Conservation (phyloP, 2,888 invertebrate species). For the Andrena fulva region DNA sequence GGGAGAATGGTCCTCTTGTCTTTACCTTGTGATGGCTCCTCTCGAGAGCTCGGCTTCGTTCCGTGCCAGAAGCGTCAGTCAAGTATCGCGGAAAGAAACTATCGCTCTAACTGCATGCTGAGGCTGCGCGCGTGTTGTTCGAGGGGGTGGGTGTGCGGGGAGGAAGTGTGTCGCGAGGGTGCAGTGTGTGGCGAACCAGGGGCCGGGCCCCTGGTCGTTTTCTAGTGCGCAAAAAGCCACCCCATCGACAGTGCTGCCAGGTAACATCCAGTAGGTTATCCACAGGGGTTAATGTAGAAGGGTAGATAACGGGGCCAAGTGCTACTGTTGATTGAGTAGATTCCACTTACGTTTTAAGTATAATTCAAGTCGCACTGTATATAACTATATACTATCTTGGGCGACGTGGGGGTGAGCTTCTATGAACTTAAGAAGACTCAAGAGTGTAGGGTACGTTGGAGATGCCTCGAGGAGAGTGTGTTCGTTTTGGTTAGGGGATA, state of each 20-base stretch:
- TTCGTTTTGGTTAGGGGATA: no score
- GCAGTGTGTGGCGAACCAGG: neutral
- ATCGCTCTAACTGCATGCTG: conserved; percentile 44
- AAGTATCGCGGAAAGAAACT: conserved; percentile 29
- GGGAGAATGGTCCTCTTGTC: conserved; percentile 35
- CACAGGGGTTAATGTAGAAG: no score
- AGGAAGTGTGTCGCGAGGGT: neutral
- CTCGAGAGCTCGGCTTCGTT: conserved; percentile 62
- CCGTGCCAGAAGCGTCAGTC: conserved; percentile 56
- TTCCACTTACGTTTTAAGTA: neutral
- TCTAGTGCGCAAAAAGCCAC: neutral
- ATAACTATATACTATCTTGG: no score
- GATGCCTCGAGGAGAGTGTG: no score
- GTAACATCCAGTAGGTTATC: no score
- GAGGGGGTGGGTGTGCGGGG: neutral
- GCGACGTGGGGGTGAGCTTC: no score
- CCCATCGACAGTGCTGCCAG: conserved; percentile 1
- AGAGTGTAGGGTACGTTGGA: no score
- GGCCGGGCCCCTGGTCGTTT: neutral
- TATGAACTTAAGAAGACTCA: no score
- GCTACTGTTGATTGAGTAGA: conserved; percentile 15
- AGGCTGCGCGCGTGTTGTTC: conserved; percentile 45
- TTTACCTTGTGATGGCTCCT: conserved; percentile 47
- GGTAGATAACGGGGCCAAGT: conserved; percentile 4
- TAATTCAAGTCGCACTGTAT: no score